Evolutionary conservation across 2,113 vertebrate species (phyloP).

Genomic region (Symphodus melops): DNA sequence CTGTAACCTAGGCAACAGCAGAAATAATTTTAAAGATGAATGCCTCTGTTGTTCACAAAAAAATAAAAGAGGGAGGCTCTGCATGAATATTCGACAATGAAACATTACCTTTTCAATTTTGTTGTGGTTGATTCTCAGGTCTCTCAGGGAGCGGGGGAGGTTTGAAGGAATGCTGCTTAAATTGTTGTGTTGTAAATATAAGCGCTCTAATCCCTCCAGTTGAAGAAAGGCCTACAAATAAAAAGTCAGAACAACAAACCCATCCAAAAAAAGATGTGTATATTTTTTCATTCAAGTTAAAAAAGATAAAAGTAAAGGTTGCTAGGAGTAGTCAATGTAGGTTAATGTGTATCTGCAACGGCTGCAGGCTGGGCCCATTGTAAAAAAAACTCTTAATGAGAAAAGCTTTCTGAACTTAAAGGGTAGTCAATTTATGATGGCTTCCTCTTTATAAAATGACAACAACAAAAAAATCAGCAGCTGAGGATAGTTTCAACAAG

Average conservation of each 20-base stretch:
- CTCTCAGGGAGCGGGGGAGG: slow-evolving; percentile 88
- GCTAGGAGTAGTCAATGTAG: no score
- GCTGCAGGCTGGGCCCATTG: no score
- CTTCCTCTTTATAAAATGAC: no score
- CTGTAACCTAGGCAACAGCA: slow-evolving; percentile 79
- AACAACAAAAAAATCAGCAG: no score
- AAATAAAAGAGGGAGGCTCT: not conserved
- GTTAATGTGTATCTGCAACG: no score
- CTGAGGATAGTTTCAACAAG: not conserved
- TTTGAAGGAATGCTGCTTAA: slow-evolving; percentile 89
- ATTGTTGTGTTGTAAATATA: slow-evolving; percentile 96
- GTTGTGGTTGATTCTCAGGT: slow-evolving; percentile 92
- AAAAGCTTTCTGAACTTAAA: no score
- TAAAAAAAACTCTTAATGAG: no score
- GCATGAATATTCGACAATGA: not conserved
- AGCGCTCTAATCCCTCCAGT: slow-evolving; percentile 86
- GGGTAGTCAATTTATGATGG: no score
- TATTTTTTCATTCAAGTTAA: no score
- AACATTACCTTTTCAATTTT: slow-evolving; percentile 86
- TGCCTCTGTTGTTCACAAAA: not conserved
- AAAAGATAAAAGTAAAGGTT: no score
- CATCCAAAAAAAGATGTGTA: no score
- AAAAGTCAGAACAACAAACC: not conserved
- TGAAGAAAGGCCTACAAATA: slow-evolving; percentile 86
- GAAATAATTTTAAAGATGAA: not conserved